Evolutionary conservation across 1,140 invertebrate genomes (phyloP), one percentile per base, ranked within the genome.

Genomic region (Cyrtorhinus lividipennis): DNA sequence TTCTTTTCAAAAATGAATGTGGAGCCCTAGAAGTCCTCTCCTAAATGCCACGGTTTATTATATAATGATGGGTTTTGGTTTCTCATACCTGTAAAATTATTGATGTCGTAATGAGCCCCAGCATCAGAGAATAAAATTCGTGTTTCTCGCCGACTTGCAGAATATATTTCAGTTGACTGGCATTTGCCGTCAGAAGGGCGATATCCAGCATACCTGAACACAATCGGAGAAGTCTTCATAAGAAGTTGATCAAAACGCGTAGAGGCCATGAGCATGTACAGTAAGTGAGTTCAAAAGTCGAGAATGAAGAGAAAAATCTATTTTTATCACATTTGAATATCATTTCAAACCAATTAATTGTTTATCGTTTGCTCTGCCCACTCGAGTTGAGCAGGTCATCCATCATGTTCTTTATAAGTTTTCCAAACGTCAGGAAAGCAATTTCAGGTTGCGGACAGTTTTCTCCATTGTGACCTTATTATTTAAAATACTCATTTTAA

Each of bases 41-140:
- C 30, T 38, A 38, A n/a, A n/a, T n/a, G n/a, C n/a, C n/a, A n/a
- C n/a, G n/a, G n/a, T n/a, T n/a, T n/a, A n/a, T n/a, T n/a, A n/a
- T n/a, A n/a, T n/a, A n/a, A n/a, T n/a, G n/a, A n/a, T n/a, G n/a
- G n/a, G n/a, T n/a, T n/a, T n/a, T n/a, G n/a, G n/a, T n/a, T n/a
- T n/a, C n/a, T n/a, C n/a, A n/a, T 75, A 92, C 90, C 86, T 94
- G 90, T 63, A 94, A 74, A n/a, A 88, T 79, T 61, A 94, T 90
- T 8, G 89, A 92, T 22, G 86, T 78, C 30, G 82, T 83, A 65
- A 94, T 92, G 45, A 93, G 78, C 27, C 80, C 80, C 1, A 94
- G 72, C 79, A 92, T 84, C 22, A 90, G 74, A 56, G 80, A 83
- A 70, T 91, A 92, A 73, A 90, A 91, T 71, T 90, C 84, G 71